These are phyloP conservation scores for Melipona beecheii DNA, from an alignment of 2,888 invertebrate species.

Conservation along the genomic window DNA sequence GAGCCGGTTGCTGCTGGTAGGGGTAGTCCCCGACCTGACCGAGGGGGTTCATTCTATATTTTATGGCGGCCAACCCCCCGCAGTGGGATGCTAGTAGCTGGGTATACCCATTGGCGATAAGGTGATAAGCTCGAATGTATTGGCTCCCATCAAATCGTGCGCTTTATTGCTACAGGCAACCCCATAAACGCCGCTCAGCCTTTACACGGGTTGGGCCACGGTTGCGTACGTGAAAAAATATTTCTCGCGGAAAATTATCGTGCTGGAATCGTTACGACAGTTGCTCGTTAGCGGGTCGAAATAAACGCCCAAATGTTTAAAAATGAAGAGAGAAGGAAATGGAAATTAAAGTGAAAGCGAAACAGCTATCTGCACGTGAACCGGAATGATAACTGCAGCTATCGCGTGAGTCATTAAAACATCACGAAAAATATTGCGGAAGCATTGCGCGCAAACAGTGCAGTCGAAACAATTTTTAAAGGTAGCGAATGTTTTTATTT, in stretches of 20 bases:
- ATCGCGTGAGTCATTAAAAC: too few species aligned
- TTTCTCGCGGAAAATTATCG: conserved; percentile 25
- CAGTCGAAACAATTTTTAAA: too few species aligned
- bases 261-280: neutral
- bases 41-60: conserved; percentile 81
- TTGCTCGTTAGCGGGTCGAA: neutral
- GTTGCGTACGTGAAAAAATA: conserved; percentile 43
- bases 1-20: conserved; percentile 5
- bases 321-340: neutral
- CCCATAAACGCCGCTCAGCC: conserved; percentile 79
- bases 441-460: too few species aligned
- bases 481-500: too few species aligned
- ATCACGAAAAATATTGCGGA: too few species aligned
- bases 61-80: conserved; percentile 76
- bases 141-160: conserved; percentile 83
- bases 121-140: conserved; percentile 84
- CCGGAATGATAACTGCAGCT: too few species aligned
- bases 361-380: too few species aligned
- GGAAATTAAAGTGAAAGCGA: neutral
- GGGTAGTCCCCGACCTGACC: conserved; percentile 56
- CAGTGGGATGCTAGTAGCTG: conserved; percentile 73
- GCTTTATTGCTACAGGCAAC: conserved; percentile 80
- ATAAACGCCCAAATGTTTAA: neutral
- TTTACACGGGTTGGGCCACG: conserved; percentile 48
- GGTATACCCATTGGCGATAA: conserved; percentile 82